phyloP scores from a whole-genome alignment of 2,797 vertebrate species.

The Heliangelus exortis region DNA sequence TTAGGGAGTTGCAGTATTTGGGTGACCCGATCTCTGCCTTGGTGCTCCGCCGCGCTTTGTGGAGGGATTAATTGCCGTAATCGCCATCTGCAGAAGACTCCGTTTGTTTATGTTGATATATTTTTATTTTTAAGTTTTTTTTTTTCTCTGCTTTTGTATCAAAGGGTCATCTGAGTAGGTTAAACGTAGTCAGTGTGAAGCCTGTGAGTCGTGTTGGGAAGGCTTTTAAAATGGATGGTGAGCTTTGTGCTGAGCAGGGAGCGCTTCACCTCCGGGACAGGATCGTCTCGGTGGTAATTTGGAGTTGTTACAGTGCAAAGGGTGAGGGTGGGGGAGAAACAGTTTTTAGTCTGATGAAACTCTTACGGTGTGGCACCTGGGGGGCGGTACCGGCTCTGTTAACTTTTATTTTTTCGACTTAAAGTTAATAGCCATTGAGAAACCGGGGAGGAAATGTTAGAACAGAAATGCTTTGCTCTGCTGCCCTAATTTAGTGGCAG shows the following conservation, averaged over 20 bases:
- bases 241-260: conserved; percentile 7
- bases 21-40: not conserved
- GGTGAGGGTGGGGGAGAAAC: not conserved
- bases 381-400: not conserved
- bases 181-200: not conserved
- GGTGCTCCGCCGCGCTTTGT: conserved; percentile 6
- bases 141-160: not conserved
- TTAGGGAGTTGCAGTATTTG: conserved; percentile 26
- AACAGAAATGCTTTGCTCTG: not conserved
- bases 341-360: not conserved
- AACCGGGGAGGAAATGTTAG: not conserved
- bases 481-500: not conserved
- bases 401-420: not conserved
- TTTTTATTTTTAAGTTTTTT: not conserved
- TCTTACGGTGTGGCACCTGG: not conserved
- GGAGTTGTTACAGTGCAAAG: not conserved
- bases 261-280: not conserved
- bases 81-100: conserved; percentile 40
- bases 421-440: not conserved
- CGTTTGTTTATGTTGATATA: conserved; percentile 32
- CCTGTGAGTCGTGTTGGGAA: not conserved
- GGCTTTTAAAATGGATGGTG: conserved; percentile 48
- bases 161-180: not conserved
- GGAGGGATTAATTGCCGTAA: conserved; percentile 54
- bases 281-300: fast-evolving